Conservation (phyloP, 2,888 invertebrate species). For the Lasioglossum vierecki region DNA sequence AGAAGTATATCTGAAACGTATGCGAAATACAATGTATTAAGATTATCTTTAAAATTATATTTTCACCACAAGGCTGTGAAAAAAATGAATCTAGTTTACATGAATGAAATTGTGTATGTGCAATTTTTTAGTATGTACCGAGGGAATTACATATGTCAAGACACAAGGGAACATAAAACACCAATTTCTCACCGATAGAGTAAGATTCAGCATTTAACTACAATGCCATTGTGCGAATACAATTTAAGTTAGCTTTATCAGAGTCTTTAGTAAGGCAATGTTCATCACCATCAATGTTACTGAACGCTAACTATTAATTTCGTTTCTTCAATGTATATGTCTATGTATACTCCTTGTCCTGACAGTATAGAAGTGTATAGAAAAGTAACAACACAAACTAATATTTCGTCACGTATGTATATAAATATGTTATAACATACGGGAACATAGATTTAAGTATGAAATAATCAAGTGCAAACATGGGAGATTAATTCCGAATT, state of each 20-base stretch:
- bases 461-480: conserved; percentile 44
- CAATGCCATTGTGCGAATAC: conserved; percentile 4
- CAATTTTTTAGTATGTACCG: conserved; percentile 72
- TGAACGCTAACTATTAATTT: conserved; percentile 9
- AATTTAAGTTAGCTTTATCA: conserved; percentile 14
- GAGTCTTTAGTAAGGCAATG: neutral
- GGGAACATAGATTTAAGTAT: conserved; percentile 38
- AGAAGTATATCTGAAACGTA: conserved; percentile 43
- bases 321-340: conserved; percentile 17
- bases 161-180: conserved; percentile 62
- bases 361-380: conserved; percentile 29
- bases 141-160: conserved; percentile 32
- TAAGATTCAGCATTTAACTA: conserved; percentile 29
- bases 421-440: conserved; percentile 14
- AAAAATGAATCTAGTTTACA: conserved; percentile 52
- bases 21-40: conserved; percentile 37
- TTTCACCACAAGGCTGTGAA: conserved; percentile 76
- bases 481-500: conserved; percentile 29
- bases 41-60: conserved; percentile 59
- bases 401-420: conserved; percentile 19
- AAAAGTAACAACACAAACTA: conserved; percentile 26
- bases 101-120: conserved; percentile 65
- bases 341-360: conserved; percentile 18
- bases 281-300: conserved; percentile 8
- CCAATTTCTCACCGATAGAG: conserved; percentile 58